Conservation (phyloP, 2,888 invertebrate genomes). For the Epirrhoe tristata region DNA sequence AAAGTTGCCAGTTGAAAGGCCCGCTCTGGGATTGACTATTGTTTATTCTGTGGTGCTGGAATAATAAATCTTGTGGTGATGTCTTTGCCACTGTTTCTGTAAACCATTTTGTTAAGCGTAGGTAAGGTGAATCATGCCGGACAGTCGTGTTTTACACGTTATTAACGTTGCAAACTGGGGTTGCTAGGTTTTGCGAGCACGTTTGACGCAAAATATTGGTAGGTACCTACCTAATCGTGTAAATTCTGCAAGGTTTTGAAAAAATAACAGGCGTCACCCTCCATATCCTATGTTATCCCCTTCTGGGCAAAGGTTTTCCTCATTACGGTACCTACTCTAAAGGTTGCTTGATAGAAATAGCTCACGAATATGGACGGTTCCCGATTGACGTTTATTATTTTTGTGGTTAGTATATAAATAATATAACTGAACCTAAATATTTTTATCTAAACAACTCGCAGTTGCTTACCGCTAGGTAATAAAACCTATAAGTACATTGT, state of each 20-base stretch:
- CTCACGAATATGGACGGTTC: too few relatives aligned
- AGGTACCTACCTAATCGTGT: too few relatives aligned
- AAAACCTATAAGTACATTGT: neutral
- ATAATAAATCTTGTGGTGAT: constrained; percentile 31
- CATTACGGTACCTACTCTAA: too few relatives aligned
- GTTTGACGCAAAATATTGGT: neutral
- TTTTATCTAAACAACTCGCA: too few relatives aligned
- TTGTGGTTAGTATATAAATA: too few relatives aligned
- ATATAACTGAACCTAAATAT: too few relatives aligned
- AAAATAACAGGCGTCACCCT: too few relatives aligned
- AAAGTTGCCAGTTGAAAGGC: constrained; percentile 33
- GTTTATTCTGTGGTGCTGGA: constrained; percentile 6
- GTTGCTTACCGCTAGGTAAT: neutral
- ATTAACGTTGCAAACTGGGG: neutral
- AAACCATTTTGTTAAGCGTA: constrained; percentile 27
- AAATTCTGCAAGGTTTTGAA: too few relatives aligned
- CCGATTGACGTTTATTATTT: too few relatives aligned
- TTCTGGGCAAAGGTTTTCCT: too few relatives aligned
- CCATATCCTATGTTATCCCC: too few relatives aligned
- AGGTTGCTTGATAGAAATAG: too few relatives aligned
- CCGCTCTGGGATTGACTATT: constrained; percentile 16
- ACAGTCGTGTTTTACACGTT: constrained; percentile 25
- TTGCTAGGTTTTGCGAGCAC: neutral
- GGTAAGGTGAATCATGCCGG: constrained; percentile 25
- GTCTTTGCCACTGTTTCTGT: constrained; percentile 33